A percentile compares a stretch with the other conserved stretches of the same genome.
phyloP scores from a whole-genome alignment of 2,113 vertebrate genomes.

The Sardina pilchardus region DNA sequence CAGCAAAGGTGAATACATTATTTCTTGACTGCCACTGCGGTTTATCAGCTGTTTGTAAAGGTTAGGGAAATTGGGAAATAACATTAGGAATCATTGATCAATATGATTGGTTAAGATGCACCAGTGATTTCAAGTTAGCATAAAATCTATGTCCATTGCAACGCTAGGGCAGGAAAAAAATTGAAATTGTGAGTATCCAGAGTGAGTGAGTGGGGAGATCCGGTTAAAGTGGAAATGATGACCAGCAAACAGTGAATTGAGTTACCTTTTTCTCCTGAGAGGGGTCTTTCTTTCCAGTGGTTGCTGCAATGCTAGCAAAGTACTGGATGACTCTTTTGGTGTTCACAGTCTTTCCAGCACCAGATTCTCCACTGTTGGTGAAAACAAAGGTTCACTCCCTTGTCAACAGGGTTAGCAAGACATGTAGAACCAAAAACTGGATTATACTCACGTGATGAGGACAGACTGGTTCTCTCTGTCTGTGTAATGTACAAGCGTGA shows the following conservation, averaged over 20 bases:
- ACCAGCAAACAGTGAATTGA: neutral
- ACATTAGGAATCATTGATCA: too few species aligned
- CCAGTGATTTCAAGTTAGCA: too few species aligned
- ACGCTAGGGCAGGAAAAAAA: too few species aligned
- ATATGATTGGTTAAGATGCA: too few species aligned
- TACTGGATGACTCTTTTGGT: constrained; percentile 87
- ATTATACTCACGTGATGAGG: constrained; percentile 81
- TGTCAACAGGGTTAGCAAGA: neutral
- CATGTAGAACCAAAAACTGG: neutral
- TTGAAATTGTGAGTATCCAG: too few species aligned
- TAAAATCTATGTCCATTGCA: too few species aligned
- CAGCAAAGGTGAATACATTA: too few species aligned
- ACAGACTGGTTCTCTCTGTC: constrained; percentile 83
- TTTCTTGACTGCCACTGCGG: too few species aligned
- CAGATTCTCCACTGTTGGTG: constrained; percentile 80
- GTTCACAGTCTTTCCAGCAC: constrained; percentile 87
- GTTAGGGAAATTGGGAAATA: too few species aligned
- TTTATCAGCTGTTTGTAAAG: too few species aligned
- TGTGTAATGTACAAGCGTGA: constrained; percentile 40
- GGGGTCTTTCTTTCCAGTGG: constrained; percentile 76
- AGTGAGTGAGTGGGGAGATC: too few species aligned
- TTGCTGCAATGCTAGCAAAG: constrained; percentile 83
- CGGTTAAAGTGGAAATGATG: too few species aligned
- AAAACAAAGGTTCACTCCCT: neutral
- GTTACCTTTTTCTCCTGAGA: constrained; percentile 63